Base-by-base conservation (phyloP, 2,113 vertebrate species). In the Sinosuthora webbiana region DNA sequence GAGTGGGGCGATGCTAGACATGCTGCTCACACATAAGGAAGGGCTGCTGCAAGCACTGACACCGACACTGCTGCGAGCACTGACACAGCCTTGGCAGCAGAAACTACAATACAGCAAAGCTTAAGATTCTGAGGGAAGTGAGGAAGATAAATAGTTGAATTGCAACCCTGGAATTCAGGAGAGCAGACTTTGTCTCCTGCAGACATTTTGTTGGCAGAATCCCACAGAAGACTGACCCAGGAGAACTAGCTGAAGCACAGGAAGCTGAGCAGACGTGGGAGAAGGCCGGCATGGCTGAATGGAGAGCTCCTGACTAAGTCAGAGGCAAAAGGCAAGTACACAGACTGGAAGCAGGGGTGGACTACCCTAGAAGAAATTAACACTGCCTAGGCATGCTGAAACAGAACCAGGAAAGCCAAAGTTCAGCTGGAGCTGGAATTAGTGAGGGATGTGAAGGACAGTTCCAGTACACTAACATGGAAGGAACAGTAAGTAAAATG, bases 61-160 rank as follows among this genome's bases (percentile, higher is more conserved):
- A 49, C 47, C 24, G 23, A 39, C 79, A 33, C 76, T 86, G 52
- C 83, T 86, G 80, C 44, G 37, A 87, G 45, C 84, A 15, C 0
- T 81, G 55, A 74, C 77, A 44, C 92, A 94, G 77, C 90, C 53
- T 94, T 88, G 92, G 71, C 94, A 95, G 80, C 76, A 89, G 50
- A 1, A 6, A 57, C 59, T 78, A 39, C 3, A 5, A 13, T 44
- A 73, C 2, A 91, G 62, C 84, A 93, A 83, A 89, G 30, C n/a
- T 83, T 42, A 17, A 33, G 28, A 30, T 56, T 89, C 68, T 56
- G 39, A 63, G 71, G 28, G 20, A 88, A 90, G 42, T 24, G 60
- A 85, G 62, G 39, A 68, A 80, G 59, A 84, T 10, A 89, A 74
- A 63, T 11, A 62, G n/a, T 62, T 3, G 2, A 75, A 86, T 33